Percentiles rank a stretch among this genome's conserved stretches.
phyloP scores from a whole-genome alignment of 2,797 vertebrate genomes.

The Cossypha dichroa region DNA sequence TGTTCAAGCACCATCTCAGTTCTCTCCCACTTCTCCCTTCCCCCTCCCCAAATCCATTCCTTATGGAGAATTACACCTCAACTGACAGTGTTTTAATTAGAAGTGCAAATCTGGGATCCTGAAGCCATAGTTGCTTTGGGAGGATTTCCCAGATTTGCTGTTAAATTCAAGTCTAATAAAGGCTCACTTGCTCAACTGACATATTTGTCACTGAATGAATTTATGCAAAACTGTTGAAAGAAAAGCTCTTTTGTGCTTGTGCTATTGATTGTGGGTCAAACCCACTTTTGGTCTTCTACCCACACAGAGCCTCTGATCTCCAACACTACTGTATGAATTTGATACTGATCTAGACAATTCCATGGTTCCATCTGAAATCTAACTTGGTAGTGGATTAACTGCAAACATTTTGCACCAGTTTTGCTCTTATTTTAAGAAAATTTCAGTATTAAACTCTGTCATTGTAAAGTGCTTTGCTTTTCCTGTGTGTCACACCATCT shows the following conservation, averaged over 20 bases:
- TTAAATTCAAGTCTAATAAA: constrained; percentile 58
- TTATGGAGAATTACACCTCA: constrained; percentile 55
- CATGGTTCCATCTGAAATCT: not conserved
- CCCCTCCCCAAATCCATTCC: constrained; percentile 25
- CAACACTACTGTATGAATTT: not conserved
- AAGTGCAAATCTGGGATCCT: constrained; percentile 62
- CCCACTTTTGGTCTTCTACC: constrained; percentile 4
- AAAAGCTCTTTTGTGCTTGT: not conserved
- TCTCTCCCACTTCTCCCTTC: constrained; percentile 22
- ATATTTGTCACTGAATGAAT: constrained; percentile 43
- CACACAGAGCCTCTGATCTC: not conserved
- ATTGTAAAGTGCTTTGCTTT: not conserved
- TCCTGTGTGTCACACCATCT: not conserved
- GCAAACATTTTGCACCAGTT: not conserved
- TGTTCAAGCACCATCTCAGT: not conserved
- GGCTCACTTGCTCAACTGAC: constrained; percentile 56
- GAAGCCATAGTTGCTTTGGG: constrained; percentile 47
- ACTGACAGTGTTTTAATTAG: constrained; percentile 73
- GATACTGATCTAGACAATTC: not conserved
- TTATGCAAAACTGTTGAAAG: constrained; percentile 25
- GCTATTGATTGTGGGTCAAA: constrained; percentile 28
- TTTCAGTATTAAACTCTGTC: not conserved
- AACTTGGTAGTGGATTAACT: not conserved
- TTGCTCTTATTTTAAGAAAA: not conserved
- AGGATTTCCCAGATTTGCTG: constrained; percentile 70